These are phyloP conservation scores for Ictalurus punctatus DNA, from an alignment of 2,113 vertebrate species.

Conservation along the genomic window DNA sequence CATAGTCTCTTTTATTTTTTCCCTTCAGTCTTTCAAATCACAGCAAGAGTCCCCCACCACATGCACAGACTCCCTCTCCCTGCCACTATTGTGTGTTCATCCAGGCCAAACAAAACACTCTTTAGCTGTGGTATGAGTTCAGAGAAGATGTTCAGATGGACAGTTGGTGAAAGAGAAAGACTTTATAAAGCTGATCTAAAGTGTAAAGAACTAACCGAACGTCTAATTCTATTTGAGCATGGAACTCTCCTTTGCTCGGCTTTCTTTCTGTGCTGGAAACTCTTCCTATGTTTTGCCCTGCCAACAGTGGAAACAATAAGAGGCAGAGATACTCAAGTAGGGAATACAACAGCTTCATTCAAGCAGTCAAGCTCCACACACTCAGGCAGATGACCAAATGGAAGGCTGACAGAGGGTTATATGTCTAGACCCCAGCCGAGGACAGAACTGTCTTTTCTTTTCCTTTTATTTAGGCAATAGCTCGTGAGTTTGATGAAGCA, in stretches of 20 bases:
- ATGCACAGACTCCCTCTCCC: constrained; percentile 29
- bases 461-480: constrained; percentile 16
- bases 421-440: constrained; percentile 33
- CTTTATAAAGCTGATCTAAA: constrained; percentile 6
- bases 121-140: constrained; percentile 48
- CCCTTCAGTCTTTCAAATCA: constrained; percentile 33
- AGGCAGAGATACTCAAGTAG: constrained; percentile 43
- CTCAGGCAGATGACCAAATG: constrained; percentile 50
- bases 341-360: constrained; percentile 53
- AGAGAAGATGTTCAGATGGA: constrained; percentile 23
- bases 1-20: neutral
- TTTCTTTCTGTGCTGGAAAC: neutral
- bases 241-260: constrained; percentile 42
- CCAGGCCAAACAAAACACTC: constrained; percentile 48
- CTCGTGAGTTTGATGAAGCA: constrained; percentile 10
- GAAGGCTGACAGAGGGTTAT: constrained; percentile 34
- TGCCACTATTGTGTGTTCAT: constrained; percentile 46
- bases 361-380: constrained; percentile 43
- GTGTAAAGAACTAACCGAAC: constrained; percentile 37
- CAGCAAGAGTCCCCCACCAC: constrained; percentile 21
- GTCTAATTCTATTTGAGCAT: constrained; percentile 20
- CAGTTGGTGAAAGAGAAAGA: constrained; percentile 24
- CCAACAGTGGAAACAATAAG: constrained; percentile 52
- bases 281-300: constrained; percentile 48
- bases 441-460: constrained; percentile 16